Conservation (phyloP, 2,113 vertebrate genomes). For the Ciconia stormi region DNA sequence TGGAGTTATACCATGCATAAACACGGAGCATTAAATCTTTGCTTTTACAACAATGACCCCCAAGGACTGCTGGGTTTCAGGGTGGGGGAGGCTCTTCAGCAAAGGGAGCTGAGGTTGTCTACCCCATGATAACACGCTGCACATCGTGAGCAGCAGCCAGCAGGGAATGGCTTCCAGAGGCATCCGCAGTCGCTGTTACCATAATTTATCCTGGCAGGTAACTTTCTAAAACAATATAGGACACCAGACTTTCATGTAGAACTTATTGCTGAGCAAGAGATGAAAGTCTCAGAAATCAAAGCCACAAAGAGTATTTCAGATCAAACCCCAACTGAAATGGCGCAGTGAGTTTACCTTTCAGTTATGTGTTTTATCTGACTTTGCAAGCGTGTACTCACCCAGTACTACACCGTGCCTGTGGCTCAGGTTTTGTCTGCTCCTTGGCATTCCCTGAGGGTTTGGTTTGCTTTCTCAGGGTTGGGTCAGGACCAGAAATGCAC, state of each 20-base stretch:
- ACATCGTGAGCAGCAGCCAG: neutral
- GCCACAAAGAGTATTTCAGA: neutral
- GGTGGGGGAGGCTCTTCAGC: neutral
- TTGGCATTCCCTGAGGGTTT: neutral
- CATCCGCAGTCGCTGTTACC: neutral
- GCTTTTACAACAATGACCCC: neutral
- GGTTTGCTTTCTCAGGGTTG: neutral
- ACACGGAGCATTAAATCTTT: neutral
- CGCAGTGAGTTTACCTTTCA: neutral
- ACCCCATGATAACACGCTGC: rapidly evolving
- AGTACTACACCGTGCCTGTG: neutral
- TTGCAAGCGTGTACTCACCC: neutral
- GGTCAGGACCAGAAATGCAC: neutral
- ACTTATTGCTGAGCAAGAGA: neutral
- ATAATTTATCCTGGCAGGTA: neutral
- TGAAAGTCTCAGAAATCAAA: neutral
- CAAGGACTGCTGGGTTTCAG: neutral
- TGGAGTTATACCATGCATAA: neutral
- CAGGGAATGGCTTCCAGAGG: neutral
- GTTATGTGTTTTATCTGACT: neutral
- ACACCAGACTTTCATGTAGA: neutral
- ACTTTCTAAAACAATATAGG: neutral
- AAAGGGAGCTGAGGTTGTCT: neutral
- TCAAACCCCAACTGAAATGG: neutral
- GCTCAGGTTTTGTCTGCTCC: neutral